Percentiles rank a stretch among this genome's conserved stretches.
Conservation (phyloP, 1,140 invertebrate genomes). For the Trichonephila clavipes region DNA sequence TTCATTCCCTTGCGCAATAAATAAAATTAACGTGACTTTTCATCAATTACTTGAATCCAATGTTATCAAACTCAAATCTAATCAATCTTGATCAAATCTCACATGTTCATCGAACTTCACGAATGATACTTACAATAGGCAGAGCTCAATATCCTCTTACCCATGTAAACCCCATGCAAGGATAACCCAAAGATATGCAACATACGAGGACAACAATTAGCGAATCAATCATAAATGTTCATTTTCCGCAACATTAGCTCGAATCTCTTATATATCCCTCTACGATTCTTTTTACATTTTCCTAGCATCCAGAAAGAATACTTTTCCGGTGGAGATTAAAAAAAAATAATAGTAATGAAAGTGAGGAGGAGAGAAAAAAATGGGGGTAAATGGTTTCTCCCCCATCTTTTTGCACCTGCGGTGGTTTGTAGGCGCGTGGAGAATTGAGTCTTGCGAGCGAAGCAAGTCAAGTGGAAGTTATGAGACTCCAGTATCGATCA, state of each 20-base stretch:
- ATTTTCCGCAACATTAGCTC: constrained; percentile 45
- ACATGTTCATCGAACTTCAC: background rate
- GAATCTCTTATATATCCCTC: background rate
- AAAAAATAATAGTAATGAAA: background rate
- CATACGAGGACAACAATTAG: background rate
- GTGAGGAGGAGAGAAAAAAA: background rate
- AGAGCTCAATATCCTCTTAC: background rate
- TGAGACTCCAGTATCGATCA: constrained; percentile 6
- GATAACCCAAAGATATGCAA: constrained; percentile 17
- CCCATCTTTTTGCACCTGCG: constrained; percentile 1
- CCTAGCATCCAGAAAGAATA: background rate
- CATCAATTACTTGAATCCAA: background rate
- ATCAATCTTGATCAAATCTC: constrained; percentile 15
- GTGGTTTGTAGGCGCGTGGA: constrained; percentile 16
- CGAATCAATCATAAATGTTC: constrained; percentile 49
- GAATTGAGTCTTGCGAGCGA: constrained; percentile 18
- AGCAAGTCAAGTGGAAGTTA: constrained; percentile 27
- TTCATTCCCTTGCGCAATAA: background rate
- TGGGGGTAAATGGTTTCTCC: background rate
- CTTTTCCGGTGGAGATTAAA: background rate
- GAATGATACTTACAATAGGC: background rate
- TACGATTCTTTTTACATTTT: background rate
- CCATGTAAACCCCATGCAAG: background rate
- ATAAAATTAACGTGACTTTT: background rate
- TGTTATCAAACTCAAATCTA: background rate